Percentiles rank a stretch among this genome's conserved stretches.
Conservation (phyloP, 2,113 vertebrate genomes). For the Synchiropus splendidus region DNA sequence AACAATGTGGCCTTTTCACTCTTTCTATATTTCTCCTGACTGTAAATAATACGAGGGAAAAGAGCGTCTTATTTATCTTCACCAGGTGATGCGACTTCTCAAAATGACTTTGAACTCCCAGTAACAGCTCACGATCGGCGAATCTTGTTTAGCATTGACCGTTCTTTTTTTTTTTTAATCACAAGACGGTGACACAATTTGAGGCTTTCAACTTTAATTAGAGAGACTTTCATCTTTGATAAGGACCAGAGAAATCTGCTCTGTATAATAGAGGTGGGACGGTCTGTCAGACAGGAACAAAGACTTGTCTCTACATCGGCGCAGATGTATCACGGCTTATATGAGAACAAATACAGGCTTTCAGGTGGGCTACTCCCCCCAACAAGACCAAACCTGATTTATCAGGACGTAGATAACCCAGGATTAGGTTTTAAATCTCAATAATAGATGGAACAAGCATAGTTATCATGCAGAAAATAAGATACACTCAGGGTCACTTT, state of each 20-base stretch:
- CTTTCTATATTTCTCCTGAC: slow-evolving; percentile 24
- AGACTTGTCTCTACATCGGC: slow-evolving; percentile 7
- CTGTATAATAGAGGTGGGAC: slow-evolving; percentile 8
- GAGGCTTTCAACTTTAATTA: slow-evolving; percentile 43
- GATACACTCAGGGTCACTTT: no score
- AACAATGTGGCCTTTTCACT: slow-evolving; percentile 34
- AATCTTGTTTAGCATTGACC: no score
- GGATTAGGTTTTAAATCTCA: slow-evolving; percentile 16
- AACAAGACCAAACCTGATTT: no score
- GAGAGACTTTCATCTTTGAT: slow-evolving; percentile 23
- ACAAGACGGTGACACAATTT: slow-evolving; percentile 36
- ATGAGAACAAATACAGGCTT: not conserved
- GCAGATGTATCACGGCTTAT: slow-evolving; percentile 1
- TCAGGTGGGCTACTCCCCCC: no score
- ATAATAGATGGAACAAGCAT: no score
- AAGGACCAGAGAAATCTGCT: slow-evolving; percentile 19
- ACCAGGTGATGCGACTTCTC: slow-evolving; percentile 25
- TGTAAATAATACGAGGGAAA: slow-evolving; percentile 23
- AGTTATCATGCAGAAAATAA: no score
- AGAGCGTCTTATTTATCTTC: slow-evolving; percentile 21
- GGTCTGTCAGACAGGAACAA: slow-evolving; percentile 14
- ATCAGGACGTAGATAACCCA: slow-evolving; percentile 5
- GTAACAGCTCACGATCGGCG: slow-evolving; percentile 28
- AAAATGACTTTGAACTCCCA: slow-evolving; percentile 59
- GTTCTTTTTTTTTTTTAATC: slow-evolving; percentile 10